These are phyloP conservation scores for Ophion ventricosus DNA, from an alignment of 2,888 invertebrate species.

Conservation along the genomic window DNA sequence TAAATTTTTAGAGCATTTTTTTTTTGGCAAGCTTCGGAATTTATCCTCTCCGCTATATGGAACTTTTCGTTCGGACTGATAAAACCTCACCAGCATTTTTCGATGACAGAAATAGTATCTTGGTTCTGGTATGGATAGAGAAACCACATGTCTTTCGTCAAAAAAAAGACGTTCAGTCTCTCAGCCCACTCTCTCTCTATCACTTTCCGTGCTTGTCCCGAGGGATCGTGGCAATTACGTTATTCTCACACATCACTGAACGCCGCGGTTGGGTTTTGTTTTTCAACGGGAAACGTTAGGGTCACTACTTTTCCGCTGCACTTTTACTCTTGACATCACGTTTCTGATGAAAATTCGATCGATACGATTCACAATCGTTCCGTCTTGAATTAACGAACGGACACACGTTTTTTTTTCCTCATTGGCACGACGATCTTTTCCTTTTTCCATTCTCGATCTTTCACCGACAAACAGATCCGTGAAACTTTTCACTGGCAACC, in stretches of 20 bases:
- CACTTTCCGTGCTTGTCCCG: not conserved
- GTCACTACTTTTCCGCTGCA: conserved; percentile 17
- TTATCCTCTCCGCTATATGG: not conserved
- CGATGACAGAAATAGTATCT: conserved; percentile 29
- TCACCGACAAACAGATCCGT: conserved; percentile 1
- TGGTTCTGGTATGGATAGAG: conserved; percentile 9
- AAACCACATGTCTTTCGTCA: conserved; percentile 25
- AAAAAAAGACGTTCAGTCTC: conserved; percentile 14
- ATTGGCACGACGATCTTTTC: conserved; percentile 16
- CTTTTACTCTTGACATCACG: conserved; percentile 7
- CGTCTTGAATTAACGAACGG: conserved; percentile 27
- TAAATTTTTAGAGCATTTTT: not conserved
- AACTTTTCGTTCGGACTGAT: not conserved
- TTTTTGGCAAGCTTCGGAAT: not conserved
- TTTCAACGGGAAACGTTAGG: not conserved
- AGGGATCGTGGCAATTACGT: conserved; percentile 20
- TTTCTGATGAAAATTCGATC: conserved; percentile 37
- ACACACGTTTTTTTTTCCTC: conserved; percentile 45
- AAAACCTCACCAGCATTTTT: conserved; percentile 5
- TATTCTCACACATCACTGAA: conserved; percentile 31
- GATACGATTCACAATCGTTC: conserved; percentile 33
- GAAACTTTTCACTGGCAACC: conserved; percentile 27
- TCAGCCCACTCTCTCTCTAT: not conserved
- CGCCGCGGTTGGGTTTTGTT: conserved; percentile 10
- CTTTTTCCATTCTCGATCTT: conserved; percentile 15